Evolutionary conservation across 2,797 vertebrate genomes (phyloP).

Genomic region (Catamblyrhynchus diadema): DNA sequence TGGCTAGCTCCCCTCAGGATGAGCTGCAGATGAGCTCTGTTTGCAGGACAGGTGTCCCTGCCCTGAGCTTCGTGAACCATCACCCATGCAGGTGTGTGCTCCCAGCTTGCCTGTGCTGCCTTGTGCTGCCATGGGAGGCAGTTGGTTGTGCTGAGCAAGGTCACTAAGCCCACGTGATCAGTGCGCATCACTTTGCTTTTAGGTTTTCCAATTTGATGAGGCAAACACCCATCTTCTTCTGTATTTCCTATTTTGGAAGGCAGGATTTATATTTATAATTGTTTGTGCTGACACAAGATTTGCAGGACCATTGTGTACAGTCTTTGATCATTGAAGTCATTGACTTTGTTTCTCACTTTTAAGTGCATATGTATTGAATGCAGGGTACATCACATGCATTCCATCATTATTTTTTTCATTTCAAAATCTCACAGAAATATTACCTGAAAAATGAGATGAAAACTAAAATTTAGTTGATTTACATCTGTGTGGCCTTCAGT

Average conservation of each 20-base stretch:
- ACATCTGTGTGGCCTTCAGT: neutral
- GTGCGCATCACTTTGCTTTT: neutral
- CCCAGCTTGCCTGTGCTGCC: neutral
- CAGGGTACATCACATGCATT: neutral
- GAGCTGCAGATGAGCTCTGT: neutral
- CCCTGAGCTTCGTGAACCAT: fast-evolving
- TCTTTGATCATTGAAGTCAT: neutral
- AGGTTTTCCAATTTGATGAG: neutral
- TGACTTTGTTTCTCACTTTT: neutral
- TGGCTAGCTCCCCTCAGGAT: neutral
- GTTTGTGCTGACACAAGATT: neutral
- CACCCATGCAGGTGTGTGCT: neutral
- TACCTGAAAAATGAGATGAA: neutral
- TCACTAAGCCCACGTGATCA: neutral
- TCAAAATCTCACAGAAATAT: neutral
- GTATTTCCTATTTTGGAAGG: neutral
- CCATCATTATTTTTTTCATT: neutral
- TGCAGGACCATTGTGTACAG: neutral
- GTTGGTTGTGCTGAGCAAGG: neutral
- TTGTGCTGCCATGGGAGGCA: neutral
- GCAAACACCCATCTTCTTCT: neutral
- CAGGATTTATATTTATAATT: neutral
- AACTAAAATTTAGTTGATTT: neutral
- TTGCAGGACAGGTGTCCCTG: neutral
- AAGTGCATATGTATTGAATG: neutral